A percentile compares a stretch with the other conserved stretches of the same genome.
phyloP scores from a whole-genome alignment of 2,113 vertebrate genomes.

The Narcine bancroftii region DNA sequence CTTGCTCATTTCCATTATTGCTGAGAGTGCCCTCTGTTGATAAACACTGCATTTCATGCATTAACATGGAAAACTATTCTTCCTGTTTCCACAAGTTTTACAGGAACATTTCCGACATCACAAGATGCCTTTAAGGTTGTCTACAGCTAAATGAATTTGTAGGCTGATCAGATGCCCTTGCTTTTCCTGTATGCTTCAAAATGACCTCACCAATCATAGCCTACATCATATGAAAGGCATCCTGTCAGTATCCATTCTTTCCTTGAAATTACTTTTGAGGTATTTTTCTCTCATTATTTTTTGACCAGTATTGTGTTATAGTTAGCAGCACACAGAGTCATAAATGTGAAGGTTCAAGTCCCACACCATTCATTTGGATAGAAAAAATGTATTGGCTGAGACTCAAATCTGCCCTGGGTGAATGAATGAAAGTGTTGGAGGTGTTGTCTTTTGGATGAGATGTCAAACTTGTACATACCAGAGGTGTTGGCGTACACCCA shows the following conservation, averaged over 20 bases:
- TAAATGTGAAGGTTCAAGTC: too few relatives aligned
- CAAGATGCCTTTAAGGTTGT: background rate
- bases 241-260: background rate
- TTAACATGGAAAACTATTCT: background rate
- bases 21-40: conserved; percentile 22
- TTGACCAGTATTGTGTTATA: background rate
- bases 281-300: background rate
- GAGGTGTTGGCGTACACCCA: too few relatives aligned
- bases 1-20: background rate
- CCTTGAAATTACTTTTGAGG: background rate
- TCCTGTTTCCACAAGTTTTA: background rate
- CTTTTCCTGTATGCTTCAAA: background rate
- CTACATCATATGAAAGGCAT: background rate
- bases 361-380: too few relatives aligned
- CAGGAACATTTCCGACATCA: background rate
- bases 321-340: too few relatives aligned
- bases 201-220: background rate
- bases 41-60: background rate
- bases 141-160: background rate
- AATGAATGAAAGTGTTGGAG: too few relatives aligned
- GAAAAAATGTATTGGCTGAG: too few relatives aligned
- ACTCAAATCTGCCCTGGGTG: too few relatives aligned
- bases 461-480: too few relatives aligned
- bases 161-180: background rate
- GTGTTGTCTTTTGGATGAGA: too few relatives aligned